Evolutionary conservation across 2,797 vertebrate genomes (phyloP).

Genomic region (Lycodopsis pacificus): DNA sequence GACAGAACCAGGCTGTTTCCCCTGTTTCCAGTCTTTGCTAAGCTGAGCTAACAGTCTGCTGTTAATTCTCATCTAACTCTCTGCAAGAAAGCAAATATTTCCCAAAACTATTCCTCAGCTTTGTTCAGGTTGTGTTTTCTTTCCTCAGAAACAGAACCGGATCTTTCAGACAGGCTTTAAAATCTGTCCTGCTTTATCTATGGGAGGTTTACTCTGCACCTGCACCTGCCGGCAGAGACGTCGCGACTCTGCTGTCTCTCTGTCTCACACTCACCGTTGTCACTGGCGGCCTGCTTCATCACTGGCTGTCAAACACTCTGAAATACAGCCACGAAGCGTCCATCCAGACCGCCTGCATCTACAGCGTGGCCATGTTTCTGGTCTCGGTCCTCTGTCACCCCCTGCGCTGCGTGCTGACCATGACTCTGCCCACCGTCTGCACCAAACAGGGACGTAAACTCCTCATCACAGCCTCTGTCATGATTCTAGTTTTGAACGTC

Average conservation of each 20-base stretch:
- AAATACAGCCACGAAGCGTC: conserved; percentile 78
- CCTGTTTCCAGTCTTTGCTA: background rate
- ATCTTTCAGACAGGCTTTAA: conserved; percentile 38
- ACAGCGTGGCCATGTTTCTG: conserved; percentile 80
- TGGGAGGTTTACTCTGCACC: conserved; percentile 89
- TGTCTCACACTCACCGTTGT: conserved; percentile 80
- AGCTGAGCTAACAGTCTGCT: background rate
- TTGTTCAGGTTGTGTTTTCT: conserved; percentile 9
- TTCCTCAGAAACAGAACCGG: conserved; percentile 36
- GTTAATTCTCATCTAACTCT: background rate
- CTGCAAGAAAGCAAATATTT: background rate
- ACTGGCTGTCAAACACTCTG: conserved; percentile 87
- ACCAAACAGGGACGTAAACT: conserved; percentile 90
- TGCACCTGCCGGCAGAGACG: conserved; percentile 76
- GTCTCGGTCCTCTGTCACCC: conserved; percentile 87
- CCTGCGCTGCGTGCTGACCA: conserved; percentile 89
- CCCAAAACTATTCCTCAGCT: background rate
- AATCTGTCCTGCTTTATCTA: conserved; percentile 59
- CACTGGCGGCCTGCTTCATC: conserved; percentile 82
- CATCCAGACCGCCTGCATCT: conserved; percentile 52
- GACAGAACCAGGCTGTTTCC: background rate
- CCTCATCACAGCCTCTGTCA: conserved; percentile 86
- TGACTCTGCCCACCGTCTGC: conserved; percentile 89
- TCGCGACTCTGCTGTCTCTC: conserved; percentile 83
- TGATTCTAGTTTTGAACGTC: conserved; percentile 86